Base-by-base conservation (phyloP, 1,140 invertebrate genomes). In the Drosophila lacertosa region DNA sequence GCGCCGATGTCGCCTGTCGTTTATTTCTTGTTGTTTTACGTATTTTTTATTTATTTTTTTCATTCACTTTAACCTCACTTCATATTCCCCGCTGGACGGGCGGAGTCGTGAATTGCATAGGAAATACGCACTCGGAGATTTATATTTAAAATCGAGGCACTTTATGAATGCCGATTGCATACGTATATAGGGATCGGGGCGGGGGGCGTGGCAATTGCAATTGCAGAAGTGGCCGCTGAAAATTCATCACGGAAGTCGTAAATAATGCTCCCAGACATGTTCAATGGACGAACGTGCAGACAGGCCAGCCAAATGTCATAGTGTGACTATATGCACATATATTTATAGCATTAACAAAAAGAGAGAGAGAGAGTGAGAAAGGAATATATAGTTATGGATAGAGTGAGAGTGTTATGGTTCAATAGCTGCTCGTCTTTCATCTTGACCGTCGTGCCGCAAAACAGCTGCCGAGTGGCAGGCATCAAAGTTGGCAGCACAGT, bases 231-330 rank as follows among this genome's bases (percentile, higher is more conserved):
- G 65, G 74, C 79, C 79, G 66, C 72, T 77, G 77, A 76, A 80
- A 73, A 77, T 76, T 67, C 82, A 67, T 77, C 81, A 81, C 81
- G 81, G 81, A 84, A 84, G 81, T 84, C 81, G 81, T 84, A 84
- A 84, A 84, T 84, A 78, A 77, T 74, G 47, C 63, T 66, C 59
- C 42, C 60, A 86, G 82, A 77, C 62, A 62, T 57, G 26, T 16
- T 57, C 16, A 53, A 32, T 55, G 20, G 58, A 59, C 55, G 32
- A 24, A 48, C 54, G 37, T 57, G 42, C 45, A 54, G 66, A 48
- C 44, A 11, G 45, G 57, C 64, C 18, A 35, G 37, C 35, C 65
- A 68, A 68, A 68, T 67, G 69, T 84, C 81, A 86, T 74, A 70
- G 76, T 86, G 64, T 54, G 68, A 13, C 44, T 26, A n/a, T 37